Base-by-base conservation (phyloP, 2,888 invertebrate species). In the Tachystola acroxantha region DNA sequence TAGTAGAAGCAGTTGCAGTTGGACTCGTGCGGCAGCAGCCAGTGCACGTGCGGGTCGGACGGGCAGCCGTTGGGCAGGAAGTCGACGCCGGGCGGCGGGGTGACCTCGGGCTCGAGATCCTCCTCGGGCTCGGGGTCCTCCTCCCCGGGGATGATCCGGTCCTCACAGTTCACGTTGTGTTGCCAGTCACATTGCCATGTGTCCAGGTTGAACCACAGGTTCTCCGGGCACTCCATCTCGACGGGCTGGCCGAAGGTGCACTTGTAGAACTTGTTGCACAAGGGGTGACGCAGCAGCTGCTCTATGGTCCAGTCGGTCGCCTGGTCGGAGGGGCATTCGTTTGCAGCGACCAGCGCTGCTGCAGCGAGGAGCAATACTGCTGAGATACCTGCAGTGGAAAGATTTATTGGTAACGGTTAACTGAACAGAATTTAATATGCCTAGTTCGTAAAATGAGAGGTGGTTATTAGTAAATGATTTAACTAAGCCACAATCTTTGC, bases 191-290 rank as follows among this genome's bases (percentile, higher is more conserved):
- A 92, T 47, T 87, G 80, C 60, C 62, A 63, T 9, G 63, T 79
- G 9, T 82, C 71, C 3, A 87, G 64, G 36, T 90, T 89, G 66
- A 91, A 93, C 30, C 86, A 75, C 0, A 92, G 73, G 7, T 85
- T 87, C 0, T 63, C 49, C 0, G 89, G 89, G 48, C 92, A 93
- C 0, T 59, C 55, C 54, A 89, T 88, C 48, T 89, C 90, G 1
- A 90, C 64, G 0, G 89, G 91, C 0, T 76, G 49, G 3, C 90
- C 92, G 44, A 89, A 89, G 67, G 91, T 90, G 57, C 92, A 93
- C 55, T 91, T 91, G 36, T 92, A 82, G 64, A 90, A 93, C 56
- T 88, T 91, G 38, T 89, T 76, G 57, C 92, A 93, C 34, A 88
- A 80, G 1, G 72, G 79, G 32, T 85, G 84, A 11, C 85, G 3